Conservation (phyloP, 2,113 vertebrate species). For the Chiloscyllium plagiosum region DNA sequence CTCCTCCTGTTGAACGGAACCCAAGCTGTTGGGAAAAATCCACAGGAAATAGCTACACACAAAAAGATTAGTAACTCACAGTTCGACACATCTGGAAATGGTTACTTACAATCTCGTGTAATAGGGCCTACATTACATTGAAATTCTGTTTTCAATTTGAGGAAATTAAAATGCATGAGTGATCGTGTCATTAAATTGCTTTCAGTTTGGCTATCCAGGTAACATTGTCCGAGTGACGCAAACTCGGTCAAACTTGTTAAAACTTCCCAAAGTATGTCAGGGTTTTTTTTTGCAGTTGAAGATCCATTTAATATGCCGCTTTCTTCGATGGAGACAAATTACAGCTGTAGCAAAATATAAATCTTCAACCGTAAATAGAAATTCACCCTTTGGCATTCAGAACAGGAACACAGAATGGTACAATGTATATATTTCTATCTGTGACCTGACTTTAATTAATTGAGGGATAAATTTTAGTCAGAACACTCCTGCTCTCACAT, state of each 20-base stretch:
- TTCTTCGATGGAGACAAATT: not conserved
- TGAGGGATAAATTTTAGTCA: not conserved
- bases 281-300: not conserved
- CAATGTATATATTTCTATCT: not conserved
- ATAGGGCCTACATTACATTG: slow-evolving; percentile 34
- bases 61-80: slow-evolving; percentile 38
- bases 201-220: slow-evolving; percentile 27
- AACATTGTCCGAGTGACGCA: not conserved
- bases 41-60: slow-evolving; percentile 37
- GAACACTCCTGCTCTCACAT: not conserved
- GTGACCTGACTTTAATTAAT: not conserved
- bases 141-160: slow-evolving; percentile 37
- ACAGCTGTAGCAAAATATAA: not conserved
- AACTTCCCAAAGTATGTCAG: not conserved
- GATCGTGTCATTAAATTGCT: slow-evolving; percentile 23
- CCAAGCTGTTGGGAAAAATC: slow-evolving; percentile 33
- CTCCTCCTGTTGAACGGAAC: slow-evolving; percentile 19
- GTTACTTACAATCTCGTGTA: slow-evolving; percentile 34
- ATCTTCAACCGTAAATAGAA: not conserved
- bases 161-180: slow-evolving; percentile 35
- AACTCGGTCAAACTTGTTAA: slow-evolving; percentile 14
- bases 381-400: not conserved
- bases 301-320: not conserved
- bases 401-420: not conserved
- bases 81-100: slow-evolving; percentile 28